Evolutionary conservation across 2,888 invertebrate species (phyloP), one percentile per base, ranked within the genome.

Genomic region (Epirrhoe tristata): DNA sequence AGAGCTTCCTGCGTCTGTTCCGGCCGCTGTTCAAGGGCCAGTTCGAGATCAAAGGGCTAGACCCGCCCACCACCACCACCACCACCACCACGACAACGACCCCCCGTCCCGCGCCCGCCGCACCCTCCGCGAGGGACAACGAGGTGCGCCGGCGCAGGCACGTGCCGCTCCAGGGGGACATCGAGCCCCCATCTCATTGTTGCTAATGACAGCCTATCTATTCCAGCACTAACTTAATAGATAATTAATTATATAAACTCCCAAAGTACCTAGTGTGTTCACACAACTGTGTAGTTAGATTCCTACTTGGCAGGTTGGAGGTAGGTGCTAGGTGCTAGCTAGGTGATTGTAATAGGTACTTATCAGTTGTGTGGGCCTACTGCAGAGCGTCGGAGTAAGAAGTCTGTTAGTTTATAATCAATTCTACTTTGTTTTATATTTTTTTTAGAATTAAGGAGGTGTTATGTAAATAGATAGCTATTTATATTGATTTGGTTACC

Each of bases 1-100:
- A 96, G 81, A 94, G 95, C 31, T 94, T 97, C 76, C 86, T 97
- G 74, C 94, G 97, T 63, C 94, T 96, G 51, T 96, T 97, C 91
- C 95, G 96, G 78, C 97, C 97, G 3, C 88, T 96, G 67, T 95
- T 97, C 84, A 95, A 96, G 14, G 95, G 95, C n/a, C 93, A 94
- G 10, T 95, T 97, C 82, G 95, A 96, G 73, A 96, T 96, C 72
- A 96, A 96, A 83, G 97, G 96, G 5, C 93, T 95, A 59, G 95
- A 96, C 74, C 95, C 95, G 0, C 87, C 94, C 78, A 94, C 94
- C 52, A 94, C 94, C 24, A 94, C 94, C 59, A 90, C 90, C 6
- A 85, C 85, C 8, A 85, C 85, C 58, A 82, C 85, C 55, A 79
- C 84, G 32, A 75, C 80, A 31, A 70, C 81, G 24, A 74, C 80